Conservation (phyloP, 2,113 vertebrate species). For the Platanista minor region DNA sequence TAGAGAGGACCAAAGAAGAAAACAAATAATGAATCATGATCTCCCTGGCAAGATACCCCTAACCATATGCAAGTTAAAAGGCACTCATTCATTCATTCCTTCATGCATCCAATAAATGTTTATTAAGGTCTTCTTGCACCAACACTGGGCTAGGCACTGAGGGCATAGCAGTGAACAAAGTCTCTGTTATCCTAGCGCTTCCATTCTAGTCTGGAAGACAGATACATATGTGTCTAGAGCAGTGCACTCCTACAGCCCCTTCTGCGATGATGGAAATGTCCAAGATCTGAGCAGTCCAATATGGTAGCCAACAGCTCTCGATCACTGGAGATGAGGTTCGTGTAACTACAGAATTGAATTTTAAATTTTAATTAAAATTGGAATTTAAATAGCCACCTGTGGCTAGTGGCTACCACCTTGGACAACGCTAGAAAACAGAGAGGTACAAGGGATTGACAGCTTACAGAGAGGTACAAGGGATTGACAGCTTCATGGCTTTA, state of each 20-base stretch:
- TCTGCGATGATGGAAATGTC: background rate
- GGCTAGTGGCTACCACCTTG: background rate
- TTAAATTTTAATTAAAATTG: background rate
- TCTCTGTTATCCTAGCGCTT: background rate
- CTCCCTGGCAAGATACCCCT: background rate
- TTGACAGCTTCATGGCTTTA: background rate
- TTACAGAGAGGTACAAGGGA: background rate
- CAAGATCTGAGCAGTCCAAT: background rate
- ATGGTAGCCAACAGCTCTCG: background rate
- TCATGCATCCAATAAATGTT: background rate
- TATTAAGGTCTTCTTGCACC: background rate
- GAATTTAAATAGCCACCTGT: background rate
- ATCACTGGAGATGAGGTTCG: background rate
- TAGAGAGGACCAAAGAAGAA: background rate
- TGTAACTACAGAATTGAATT: background rate
- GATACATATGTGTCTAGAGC: background rate
- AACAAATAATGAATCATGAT: background rate
- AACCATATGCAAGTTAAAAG: background rate
- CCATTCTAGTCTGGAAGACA: background rate
- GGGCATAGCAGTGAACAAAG: background rate
- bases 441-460: background rate
- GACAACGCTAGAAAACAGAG: background rate
- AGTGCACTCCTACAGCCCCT: accelerated
- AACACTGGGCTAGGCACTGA: background rate
- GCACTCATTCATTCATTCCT: background rate